Evolutionary conservation across 2,113 vertebrate species (phyloP).

Genomic region (Halichoeres trimaculatus): DNA sequence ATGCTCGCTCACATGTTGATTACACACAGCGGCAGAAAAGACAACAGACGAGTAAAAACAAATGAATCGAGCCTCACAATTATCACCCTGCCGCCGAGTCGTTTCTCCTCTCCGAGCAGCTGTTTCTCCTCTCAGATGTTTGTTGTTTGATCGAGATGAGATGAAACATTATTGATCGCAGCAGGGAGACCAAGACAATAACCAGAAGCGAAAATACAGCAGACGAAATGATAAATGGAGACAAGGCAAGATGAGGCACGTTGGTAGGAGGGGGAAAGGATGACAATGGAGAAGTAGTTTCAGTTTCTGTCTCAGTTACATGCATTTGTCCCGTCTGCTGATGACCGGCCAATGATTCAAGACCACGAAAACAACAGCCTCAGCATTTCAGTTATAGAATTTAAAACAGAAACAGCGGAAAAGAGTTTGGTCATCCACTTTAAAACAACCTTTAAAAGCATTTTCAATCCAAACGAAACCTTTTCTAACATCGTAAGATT

Average conservation of each 20-base stretch:
- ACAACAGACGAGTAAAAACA: constrained; percentile 71
- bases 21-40: constrained; percentile 57
- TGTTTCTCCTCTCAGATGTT: constrained; percentile 29
- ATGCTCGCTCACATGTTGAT: constrained; percentile 63
- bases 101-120: neutral
- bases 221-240: constrained; percentile 5
- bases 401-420: too few relatives aligned
- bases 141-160: constrained; percentile 41
- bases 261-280: too few relatives aligned
- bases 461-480: too few relatives aligned
- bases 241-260: neutral
- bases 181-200: constrained; percentile 9
- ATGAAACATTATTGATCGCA: constrained; percentile 50
- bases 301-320: neutral
- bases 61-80: constrained; percentile 61
- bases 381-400: too few relatives aligned
- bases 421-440: too few relatives aligned
- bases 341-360: too few relatives aligned
- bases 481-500: too few relatives aligned
- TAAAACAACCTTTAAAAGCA: too few relatives aligned
- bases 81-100: constrained; percentile 26
- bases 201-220: neutral
- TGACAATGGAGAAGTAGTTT: neutral
- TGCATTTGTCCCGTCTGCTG: neutral
- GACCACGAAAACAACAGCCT: too few relatives aligned